Evolutionary conservation across 2,888 invertebrate genomes (phyloP), one percentile per base, ranked within the genome.

Genomic region (Poecilus cupreus): DNA sequence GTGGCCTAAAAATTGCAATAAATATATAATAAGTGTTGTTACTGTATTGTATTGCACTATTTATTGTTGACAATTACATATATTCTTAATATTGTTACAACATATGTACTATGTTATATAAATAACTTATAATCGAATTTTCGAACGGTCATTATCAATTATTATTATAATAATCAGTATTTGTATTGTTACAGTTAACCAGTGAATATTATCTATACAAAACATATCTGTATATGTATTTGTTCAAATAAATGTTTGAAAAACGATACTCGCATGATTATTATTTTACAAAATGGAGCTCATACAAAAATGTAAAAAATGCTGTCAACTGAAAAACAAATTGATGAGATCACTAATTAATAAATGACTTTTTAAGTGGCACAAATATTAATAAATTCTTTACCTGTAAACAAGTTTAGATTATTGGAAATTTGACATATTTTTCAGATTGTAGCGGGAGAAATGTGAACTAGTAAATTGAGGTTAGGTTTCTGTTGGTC

Each of bases 1-100:
- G 72, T 72, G 80, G 80, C 80, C 80, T 80, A 80, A 80, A 18
- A 57, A 60, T 54, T 72, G 80, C 80, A 80, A 80, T 80, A 80
- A 75, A 72, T 72, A 80, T 80, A 54, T 79, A 79, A 26, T 80
- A 80, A 80, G 70, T 80, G 80, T 80, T 80, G 72, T 80, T 75
- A 68, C 16, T 32, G 51, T 75, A 75, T 39, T 68, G 68, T 68
- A 68, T 68, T 72, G 72, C 72, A 80, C 57, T 72, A 72, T 43
- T 79, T 68, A 80, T 80, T 77, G 77, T 77, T 77, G 77, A 77
- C 60, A 77, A 37, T 77, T 77, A 60, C 49, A 76, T 60, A 77
- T 60, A 77, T 77, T 54, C 43, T 60, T 57, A 72, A 77, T 57
- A 77, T 77, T 77, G 60, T 57, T 77, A 77, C 72, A 60, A 74